Base-by-base conservation (phyloP, 1,140 invertebrate species). In the Periplaneta americana region DNA sequence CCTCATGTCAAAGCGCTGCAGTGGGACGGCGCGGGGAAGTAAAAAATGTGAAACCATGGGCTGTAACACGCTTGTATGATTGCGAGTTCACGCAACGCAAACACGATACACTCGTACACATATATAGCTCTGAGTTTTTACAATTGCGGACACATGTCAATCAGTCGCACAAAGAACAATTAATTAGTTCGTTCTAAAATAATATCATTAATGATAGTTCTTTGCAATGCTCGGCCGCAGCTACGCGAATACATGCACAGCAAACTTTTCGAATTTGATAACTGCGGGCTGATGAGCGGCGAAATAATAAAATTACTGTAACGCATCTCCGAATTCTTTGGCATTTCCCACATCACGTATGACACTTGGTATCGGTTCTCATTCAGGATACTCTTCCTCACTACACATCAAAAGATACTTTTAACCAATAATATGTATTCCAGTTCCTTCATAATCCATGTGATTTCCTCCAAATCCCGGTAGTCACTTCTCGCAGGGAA, bases 1-100 rank as follows among this genome's bases (percentile, higher is more conserved):
- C 4, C 48, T 34, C 79, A 80, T 66, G 79, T 80, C 79, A 80
- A 48, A 80, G 33, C 36, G 32, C 5, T n/a, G 33, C 17, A 79
- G 78, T 79, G 37, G 39, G 34, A 17, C 75, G 2, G 75, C 75
- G 1, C 48, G 13, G 22, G 13, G 48, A 28, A 66, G 5, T 66
- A 28, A n/a, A n/a, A 66, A 66, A 66, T 28, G 48, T 66, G 48
- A 66, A 66, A 66, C 48, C 48, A 66, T 17, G 39, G 15, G 39
- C 39, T 48, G 39, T 48, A 48, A 48, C 39, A 48, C 39, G 39
- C 39, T 48, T 48, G 39, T 66, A 66, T 4, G 48, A 66, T 28
- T n/a, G 48, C n/a, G 28, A 66, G 48, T 28, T 66, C 2, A 66
- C 48, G 48, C 48, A 66, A 66, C 28, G 48, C 22, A 11, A 28